Conservation (phyloP, 2,797 vertebrate species). For the Sciurus vulgaris region DNA sequence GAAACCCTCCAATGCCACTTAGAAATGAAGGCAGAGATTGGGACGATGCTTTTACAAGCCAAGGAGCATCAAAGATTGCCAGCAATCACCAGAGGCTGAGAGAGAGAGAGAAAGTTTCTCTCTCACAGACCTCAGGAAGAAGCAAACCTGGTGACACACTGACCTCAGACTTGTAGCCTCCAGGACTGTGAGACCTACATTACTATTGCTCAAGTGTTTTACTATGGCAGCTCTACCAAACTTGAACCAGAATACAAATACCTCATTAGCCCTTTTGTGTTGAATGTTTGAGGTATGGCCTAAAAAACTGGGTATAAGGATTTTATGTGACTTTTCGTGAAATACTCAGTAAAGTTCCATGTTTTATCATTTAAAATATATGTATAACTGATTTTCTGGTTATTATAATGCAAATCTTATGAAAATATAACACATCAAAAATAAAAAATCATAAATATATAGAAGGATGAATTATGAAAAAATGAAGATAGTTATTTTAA, state of each 20-base stretch:
- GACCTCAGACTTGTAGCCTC: neutral
- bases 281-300: neutral
- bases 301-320: neutral
- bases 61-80: neutral
- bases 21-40: neutral
- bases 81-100: neutral
- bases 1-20: neutral
- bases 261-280: neutral
- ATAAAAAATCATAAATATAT: neutral
- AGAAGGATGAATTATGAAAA: neutral
- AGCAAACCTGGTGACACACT: neutral
- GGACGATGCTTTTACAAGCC: neutral
- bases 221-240: neutral
- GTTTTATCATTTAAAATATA: neutral
- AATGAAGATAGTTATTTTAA: neutral
- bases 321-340: neutral
- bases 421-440: neutral
- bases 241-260: neutral
- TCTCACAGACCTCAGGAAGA: neutral
- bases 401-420: constrained; percentile 9
- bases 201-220: neutral
- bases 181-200: neutral
- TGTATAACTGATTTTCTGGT: neutral
- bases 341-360: neutral
- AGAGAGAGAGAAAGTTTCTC: neutral